These are phyloP conservation scores for Gymnocypris eckloni DNA, from an alignment of 2,797 vertebrate species.

Conservation along the genomic window DNA sequence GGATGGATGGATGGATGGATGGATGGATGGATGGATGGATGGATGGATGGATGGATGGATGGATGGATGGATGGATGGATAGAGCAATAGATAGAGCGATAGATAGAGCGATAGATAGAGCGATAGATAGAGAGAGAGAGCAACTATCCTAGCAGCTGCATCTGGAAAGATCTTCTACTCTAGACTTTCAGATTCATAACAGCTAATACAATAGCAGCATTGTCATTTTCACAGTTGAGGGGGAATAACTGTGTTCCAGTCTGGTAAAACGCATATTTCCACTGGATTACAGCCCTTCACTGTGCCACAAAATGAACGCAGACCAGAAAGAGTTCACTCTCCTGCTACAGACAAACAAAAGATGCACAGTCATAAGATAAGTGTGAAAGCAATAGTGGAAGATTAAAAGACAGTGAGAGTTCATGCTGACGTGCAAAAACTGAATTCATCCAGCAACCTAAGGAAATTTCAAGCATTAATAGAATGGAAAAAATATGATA, in stretches of 20 bases:
- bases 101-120: background rate
- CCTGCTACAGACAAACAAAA: conserved; percentile 4
- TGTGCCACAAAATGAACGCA: conserved; percentile 17
- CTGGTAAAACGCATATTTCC: conserved; percentile 42
- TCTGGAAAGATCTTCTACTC: conserved; percentile 19
- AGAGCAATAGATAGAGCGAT: background rate
- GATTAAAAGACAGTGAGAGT: background rate
- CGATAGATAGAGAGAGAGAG: background rate
- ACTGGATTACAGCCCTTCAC: conserved; percentile 28
- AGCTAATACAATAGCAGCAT: conserved; percentile 37
- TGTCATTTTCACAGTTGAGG: conserved; percentile 19
- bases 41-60: no score
- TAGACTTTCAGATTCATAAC: conserved; percentile 12
- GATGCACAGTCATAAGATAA: background rate
- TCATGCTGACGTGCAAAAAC: background rate
- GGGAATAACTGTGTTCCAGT: background rate
- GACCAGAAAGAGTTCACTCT: background rate
- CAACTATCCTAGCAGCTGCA: background rate
- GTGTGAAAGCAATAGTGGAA: conserved; percentile 8
- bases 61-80: no score
- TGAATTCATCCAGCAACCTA: conserved; percentile 7
- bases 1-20: no score
- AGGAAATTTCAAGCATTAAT: background rate
- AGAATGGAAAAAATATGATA: conserved; percentile 1
- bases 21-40: no score